Evolutionary conservation across 2,797 vertebrate genomes (phyloP), one percentile per base, ranked within the genome.

Genomic region (Silurus lanzhouensis): DNA sequence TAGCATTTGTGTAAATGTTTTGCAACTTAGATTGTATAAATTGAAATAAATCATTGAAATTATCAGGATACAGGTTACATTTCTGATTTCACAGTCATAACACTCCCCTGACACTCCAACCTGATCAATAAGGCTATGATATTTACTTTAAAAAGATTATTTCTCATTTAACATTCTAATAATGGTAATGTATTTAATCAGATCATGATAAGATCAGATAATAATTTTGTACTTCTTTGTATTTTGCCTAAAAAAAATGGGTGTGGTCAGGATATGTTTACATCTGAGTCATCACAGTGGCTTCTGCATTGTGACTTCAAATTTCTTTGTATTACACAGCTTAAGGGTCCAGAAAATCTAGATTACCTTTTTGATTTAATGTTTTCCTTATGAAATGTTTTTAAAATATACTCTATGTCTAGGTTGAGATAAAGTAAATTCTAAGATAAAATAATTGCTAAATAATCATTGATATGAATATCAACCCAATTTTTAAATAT

Each of bases 191-290:
- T 8, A 10, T 1, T 17, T 12, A 1, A 52, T 15, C 48, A 22
- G 22, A 80, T 66, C 66, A 52, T 66, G 9, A 66, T 19, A 8
- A 67, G 58, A 78, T 38, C 17, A 60, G 31, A 82, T 57, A 17
- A 46, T 19, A 44, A 46, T 58, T 9, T 19, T 80, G 0, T 6
- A 19, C 38, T 60, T 57, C 20, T 71, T 77, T 63, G n/a, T 75
- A 83, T 61, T 22, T 82, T 5, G 7, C 4, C 10, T 20, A 17
- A n/a, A 76, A 5, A 4, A 15, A 76, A 20, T n/a, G 82, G 84
- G 87, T 84, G 84, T 87, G 87, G 75, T 81, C 17, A 60, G 82
- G 71, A 15, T 68, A 76, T 61, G 71, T 48, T 76, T 71, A 60
- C 27, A 83, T 74, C 13, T 82, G 77, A 83, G 84, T 87, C 85